Evolutionary conservation across 2,888 invertebrate species (phyloP).

Genomic region (Chalcis sispes): DNA sequence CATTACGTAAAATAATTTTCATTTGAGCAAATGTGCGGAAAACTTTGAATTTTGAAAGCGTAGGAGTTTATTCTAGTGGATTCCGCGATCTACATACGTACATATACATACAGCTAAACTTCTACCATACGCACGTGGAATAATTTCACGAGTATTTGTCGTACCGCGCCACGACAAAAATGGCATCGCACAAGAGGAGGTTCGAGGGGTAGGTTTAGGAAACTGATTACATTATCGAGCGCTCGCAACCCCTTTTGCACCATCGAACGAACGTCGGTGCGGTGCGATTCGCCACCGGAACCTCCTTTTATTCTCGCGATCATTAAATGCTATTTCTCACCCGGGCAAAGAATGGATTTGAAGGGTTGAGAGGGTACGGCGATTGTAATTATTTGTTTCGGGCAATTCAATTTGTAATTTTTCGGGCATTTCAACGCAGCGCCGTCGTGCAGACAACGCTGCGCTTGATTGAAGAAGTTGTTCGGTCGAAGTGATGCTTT

Average conservation of each 20-base stretch:
- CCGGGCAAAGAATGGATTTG: slow-evolving; percentile 53
- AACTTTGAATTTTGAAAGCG: background rate
- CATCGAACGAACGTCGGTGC: no score
- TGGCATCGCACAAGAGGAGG: no score
- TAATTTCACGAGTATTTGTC: slow-evolving; percentile 30
- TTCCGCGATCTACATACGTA: background rate
- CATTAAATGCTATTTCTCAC: slow-evolving; percentile 55
- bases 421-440: slow-evolving; percentile 8
- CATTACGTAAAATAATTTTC: no score
- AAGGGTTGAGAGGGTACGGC: slow-evolving; percentile 31
- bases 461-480: background rate
- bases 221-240: slow-evolving; percentile 57
- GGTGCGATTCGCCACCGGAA: slow-evolving; percentile 27
- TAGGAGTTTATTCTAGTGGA: background rate
- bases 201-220: slow-evolving; percentile 18
- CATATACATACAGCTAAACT: no score
- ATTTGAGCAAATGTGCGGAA: background rate
- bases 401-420: slow-evolving; percentile 48
- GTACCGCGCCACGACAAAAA: background rate
- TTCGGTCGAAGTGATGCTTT: no score
- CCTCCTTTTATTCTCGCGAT: slow-evolving; percentile 51
- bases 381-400: slow-evolving; percentile 42
- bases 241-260: slow-evolving; percentile 44
- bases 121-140: no score
- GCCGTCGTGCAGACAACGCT: background rate